phyloP scores from a whole-genome alignment of 2,888 invertebrate genomes.

The Tineola bisselliella region DNA sequence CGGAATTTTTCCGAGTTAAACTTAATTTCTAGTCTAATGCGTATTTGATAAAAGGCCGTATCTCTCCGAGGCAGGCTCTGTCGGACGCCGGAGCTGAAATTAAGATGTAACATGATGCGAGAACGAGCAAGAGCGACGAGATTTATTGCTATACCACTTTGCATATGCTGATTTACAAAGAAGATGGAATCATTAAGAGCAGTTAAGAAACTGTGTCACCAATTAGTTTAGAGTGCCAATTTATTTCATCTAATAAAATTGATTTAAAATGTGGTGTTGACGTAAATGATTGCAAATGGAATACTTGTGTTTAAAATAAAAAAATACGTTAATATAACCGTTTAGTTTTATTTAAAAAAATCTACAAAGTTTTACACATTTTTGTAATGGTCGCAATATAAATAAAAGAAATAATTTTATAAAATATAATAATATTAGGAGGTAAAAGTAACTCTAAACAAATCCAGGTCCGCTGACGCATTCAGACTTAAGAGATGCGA shows the following conservation, averaged over 20 bases:
- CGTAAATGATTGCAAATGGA: too few relatives aligned
- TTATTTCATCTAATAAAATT: too few relatives aligned
- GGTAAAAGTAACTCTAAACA: slow-evolving; percentile 34
- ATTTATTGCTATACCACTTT: slow-evolving; percentile 70
- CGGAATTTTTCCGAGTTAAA: slow-evolving; percentile 43
- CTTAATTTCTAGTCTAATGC: slow-evolving; percentile 65
- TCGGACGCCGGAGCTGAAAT: slow-evolving; percentile 63
- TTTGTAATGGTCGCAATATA: not conserved
- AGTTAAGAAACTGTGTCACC: slow-evolving; percentile 11
- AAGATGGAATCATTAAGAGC: slow-evolving; percentile 28
- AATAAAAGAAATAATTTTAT: too few relatives aligned
- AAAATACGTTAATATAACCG: too few relatives aligned
- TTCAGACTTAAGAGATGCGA: slow-evolving; percentile 30
- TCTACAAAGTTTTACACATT: too few relatives aligned
- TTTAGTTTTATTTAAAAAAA: too few relatives aligned
- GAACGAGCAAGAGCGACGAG: slow-evolving; percentile 69
- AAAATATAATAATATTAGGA: not conserved
- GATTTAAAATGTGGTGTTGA: too few relatives aligned
- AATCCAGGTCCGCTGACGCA: slow-evolving; percentile 47
- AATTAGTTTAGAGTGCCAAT: not conserved
- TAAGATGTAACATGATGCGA: slow-evolving; percentile 71
- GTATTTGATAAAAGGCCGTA: slow-evolving; percentile 67
- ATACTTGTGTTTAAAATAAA: too few relatives aligned
- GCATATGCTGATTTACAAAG: slow-evolving; percentile 71
- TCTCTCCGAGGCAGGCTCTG: slow-evolving; percentile 63